A percentile compares a stretch with the other conserved stretches of the same genome.
Conservation (phyloP, 2,888 invertebrate genomes). For the Eupithecia pulchellata region DNA sequence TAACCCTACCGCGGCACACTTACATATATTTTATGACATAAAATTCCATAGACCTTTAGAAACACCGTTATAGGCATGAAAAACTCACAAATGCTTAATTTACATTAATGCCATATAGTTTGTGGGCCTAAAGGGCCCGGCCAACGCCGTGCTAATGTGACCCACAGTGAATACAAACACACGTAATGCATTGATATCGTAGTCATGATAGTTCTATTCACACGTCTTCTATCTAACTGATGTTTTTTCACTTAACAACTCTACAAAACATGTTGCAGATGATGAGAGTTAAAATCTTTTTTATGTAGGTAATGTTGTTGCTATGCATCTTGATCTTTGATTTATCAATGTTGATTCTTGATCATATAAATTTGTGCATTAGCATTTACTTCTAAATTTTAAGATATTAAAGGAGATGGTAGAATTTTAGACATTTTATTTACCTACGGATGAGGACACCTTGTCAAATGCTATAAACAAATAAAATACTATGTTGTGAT, state of each 20-base stretch:
- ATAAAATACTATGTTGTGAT: background rate
- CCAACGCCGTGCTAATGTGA: conserved; percentile 19
- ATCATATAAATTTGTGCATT: background rate
- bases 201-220: conserved; percentile 37
- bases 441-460: too few species aligned
- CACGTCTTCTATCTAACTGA: conserved; percentile 38
- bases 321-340: background rate
- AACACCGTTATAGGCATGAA: conserved; percentile 37
- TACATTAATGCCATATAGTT: conserved; percentile 23
- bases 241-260: conserved; percentile 22
- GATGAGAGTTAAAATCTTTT: background rate
- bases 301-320: background rate
- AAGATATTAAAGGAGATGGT: background rate
- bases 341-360: background rate
- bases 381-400: background rate
- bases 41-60: conserved; percentile 29
- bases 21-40: conserved; percentile 14
- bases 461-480: too few species aligned
- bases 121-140: background rate
- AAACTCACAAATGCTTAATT: conserved; percentile 42
- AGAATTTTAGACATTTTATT: background rate
- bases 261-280: background rate
- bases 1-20: conserved; percentile 1
- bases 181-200: conserved; percentile 33
- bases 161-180: conserved; percentile 34